Conservation (phyloP, 2,888 invertebrate species). For the Heliconius ismenius region DNA sequence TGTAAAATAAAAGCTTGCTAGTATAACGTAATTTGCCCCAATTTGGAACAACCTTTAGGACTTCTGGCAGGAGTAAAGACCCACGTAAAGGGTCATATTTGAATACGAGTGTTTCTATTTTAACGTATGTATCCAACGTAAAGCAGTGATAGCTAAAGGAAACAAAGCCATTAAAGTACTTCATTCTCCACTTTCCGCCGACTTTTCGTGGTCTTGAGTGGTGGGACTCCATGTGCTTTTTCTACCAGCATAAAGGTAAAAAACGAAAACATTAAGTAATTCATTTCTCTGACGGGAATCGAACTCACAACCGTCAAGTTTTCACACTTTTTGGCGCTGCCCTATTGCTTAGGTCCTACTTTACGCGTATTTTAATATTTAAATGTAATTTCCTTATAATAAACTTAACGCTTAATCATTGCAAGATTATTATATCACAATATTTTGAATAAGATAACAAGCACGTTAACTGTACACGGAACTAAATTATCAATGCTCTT, state of each 20-base stretch:
- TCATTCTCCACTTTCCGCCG: neutral
- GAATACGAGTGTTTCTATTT: too few relatives aligned
- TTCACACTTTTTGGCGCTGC: neutral
- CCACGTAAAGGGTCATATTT: too few relatives aligned
- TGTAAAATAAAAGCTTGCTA: too few relatives aligned
- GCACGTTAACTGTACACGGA: conserved; percentile 34
- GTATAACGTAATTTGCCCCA: too few relatives aligned
- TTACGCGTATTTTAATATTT: neutral
- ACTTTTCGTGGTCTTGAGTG: neutral
- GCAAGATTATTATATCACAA: neutral
- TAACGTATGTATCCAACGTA: too few relatives aligned
- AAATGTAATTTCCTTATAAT: neutral
- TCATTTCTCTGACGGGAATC: neutral
- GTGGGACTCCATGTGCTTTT: neutral
- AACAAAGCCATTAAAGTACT: neutral
- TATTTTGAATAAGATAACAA: conserved; percentile 11
- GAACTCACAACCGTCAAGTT: neutral
- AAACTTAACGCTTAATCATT: neutral
- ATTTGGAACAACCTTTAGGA: too few relatives aligned
- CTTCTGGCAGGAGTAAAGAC: too few relatives aligned
- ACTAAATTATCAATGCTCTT: conserved; percentile 40
- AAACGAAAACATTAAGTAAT: neutral
- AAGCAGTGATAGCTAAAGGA: too few relatives aligned
- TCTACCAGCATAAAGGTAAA: neutral
- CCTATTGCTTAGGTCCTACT: too few relatives aligned